These are phyloP conservation scores for Fukomys damarensis DNA, from an alignment of 2,113 vertebrate genomes.

Conservation along the genomic window DNA sequence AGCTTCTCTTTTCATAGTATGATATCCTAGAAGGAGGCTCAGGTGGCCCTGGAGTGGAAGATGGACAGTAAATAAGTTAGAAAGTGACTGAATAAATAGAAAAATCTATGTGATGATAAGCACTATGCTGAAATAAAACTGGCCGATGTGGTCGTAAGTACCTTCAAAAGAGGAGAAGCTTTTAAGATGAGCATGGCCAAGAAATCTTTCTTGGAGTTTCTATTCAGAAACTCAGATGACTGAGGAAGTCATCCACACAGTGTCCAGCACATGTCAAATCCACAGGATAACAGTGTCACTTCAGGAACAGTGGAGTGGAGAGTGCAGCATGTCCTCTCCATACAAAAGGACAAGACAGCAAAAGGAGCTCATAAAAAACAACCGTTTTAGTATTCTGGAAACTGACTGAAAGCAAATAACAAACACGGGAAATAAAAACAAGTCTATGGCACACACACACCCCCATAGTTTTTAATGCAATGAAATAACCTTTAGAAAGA, in stretches of 20 bases:
- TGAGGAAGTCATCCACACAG: background rate
- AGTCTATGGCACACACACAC: background rate
- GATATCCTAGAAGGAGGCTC: background rate
- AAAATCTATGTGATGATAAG: background rate
- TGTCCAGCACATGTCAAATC: background rate
- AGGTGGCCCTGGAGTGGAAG: background rate
- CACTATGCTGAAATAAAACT: background rate
- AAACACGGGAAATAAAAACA: background rate
- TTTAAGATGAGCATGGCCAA: background rate
- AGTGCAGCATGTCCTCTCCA: background rate
- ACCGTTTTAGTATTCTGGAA: background rate
- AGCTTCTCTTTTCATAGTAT: background rate
- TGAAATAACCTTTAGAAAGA: background rate
- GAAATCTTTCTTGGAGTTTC: background rate
- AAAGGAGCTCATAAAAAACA: background rate
- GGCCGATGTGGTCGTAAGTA: background rate
- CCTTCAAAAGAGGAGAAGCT: background rate
- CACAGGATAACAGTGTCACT: background rate
- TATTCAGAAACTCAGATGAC: background rate
- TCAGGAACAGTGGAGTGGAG: background rate
- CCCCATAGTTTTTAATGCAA: background rate
- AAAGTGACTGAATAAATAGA: background rate
- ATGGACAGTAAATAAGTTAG: background rate
- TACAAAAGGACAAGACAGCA: background rate
- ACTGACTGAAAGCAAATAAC: background rate